Evolutionary conservation across 2,888 invertebrate genomes (phyloP).

Genomic region (Zygogramma bicolorata): DNA sequence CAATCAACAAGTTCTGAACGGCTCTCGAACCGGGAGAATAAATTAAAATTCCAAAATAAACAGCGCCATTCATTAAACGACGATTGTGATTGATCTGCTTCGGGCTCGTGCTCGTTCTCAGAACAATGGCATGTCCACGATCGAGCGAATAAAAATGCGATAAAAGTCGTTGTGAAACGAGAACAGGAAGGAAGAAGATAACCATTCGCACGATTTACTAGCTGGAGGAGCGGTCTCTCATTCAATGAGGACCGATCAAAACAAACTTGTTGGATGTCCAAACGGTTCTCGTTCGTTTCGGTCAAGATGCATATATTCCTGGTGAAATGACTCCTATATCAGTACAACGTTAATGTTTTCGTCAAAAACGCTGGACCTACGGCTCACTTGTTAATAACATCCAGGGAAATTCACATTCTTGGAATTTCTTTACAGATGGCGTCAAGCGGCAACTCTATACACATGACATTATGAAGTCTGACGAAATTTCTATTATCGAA

Average conservation of each 20-base stretch:
- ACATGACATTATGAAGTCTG: too few relatives aligned
- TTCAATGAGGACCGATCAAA: neutral
- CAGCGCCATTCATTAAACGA: slow-evolving; percentile 14
- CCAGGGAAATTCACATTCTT: too few relatives aligned
- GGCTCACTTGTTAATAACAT: too few relatives aligned
- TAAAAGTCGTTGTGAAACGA: slow-evolving; percentile 31
- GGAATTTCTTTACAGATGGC: too few relatives aligned
- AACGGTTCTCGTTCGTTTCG: too few relatives aligned
- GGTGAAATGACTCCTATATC: too few relatives aligned
- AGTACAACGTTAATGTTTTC: too few relatives aligned
- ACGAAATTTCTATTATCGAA: too few relatives aligned
- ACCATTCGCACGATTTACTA: slow-evolving; percentile 2
- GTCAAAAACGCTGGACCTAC: too few relatives aligned
- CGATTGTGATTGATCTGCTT: slow-evolving; percentile 1
- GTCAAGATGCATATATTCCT: too few relatives aligned
- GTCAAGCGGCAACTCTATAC: too few relatives aligned
- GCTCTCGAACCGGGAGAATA: neutral
- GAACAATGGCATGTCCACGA: slow-evolving; percentile 25
- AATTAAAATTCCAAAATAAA: slow-evolving; percentile 18
- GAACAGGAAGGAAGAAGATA: slow-evolving; percentile 37
- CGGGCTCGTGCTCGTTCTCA: slow-evolving; percentile 18
- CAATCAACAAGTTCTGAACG: neutral
- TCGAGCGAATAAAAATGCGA: slow-evolving; percentile 17
- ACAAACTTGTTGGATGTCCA: too few relatives aligned
- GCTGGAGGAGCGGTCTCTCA: neutral